Evolutionary conservation across 2,797 vertebrate species (phyloP).

Genomic region (Acipenser transmontanus): DNA sequence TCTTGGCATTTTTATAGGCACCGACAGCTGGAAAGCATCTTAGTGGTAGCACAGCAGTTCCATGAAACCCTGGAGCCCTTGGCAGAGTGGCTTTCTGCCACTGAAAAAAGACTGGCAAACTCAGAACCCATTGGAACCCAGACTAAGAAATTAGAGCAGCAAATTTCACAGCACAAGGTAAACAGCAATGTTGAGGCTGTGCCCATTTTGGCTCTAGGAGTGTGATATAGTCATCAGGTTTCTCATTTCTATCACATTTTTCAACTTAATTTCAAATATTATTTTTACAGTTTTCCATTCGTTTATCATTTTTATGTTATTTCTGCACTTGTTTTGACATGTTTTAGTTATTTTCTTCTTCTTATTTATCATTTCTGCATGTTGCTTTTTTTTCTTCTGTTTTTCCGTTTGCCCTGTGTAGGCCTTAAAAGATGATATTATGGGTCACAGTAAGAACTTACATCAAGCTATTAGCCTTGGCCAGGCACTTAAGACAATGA

Average conservation of each 20-base stretch:
- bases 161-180: slow-evolving; percentile 90
- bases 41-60: slow-evolving; percentile 88
- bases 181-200: too few relatives aligned
- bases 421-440: slow-evolving; percentile 88
- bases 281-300: too few relatives aligned
- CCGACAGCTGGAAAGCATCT: slow-evolving; percentile 86
- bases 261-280: too few relatives aligned
- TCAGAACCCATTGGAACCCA: slow-evolving; percentile 89
- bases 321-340: too few relatives aligned
- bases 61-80: slow-evolving; percentile 87
- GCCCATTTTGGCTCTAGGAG: too few relatives aligned
- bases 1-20: slow-evolving; percentile 60
- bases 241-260: background rate
- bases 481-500: slow-evolving; percentile 80
- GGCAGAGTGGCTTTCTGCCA: slow-evolving; percentile 76
- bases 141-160: slow-evolving; percentile 81
- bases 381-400: slow-evolving; percentile 27
- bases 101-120: slow-evolving; percentile 82
- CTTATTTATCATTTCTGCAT: too few relatives aligned
- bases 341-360: too few relatives aligned
- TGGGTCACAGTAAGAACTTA: slow-evolving; percentile 81
- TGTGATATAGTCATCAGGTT: background rate
- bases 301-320: too few relatives aligned
- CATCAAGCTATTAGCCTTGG: slow-evolving; percentile 84
- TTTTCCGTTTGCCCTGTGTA: slow-evolving; percentile 35